Base-by-base conservation (phyloP, 53 echinoderm and acorn worm species). In the Echinometra lucunter region DNA sequence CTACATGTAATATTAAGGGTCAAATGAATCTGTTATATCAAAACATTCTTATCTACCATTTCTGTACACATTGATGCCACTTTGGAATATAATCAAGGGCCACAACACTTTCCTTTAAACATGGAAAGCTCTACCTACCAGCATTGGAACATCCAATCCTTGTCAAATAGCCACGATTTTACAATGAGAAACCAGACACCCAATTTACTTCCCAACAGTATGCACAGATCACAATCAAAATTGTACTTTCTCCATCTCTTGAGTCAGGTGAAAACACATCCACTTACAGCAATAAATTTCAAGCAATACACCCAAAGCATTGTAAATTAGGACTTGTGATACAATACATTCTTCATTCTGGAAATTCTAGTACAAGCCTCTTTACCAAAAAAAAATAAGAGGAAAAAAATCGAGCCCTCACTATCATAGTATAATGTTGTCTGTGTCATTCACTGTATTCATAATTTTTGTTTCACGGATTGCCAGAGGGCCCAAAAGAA, bases 241-340 rank as follows among this genome's bases (percentile, higher is more conserved):
- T 8, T 47, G 85, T 49, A 85, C 85, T 85, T 85, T 85, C 1
- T 30, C 12, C 16, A 9, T 49, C 78, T 70, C 37, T 78, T 21
- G 18, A 9, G 42, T 78, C 78, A 78, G 78, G 78, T 78, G 78
- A 78, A 78, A 78, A 78, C 28, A 19, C 13, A 78, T 40, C 28
- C 78, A 78, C 85, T 49, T 23, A 85, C 47, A 18, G 45, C 85
- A 85, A 27, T 47, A 85, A 85, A 85, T 47, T 85, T 49, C 49
- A 85, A n/a, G 49, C 85, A 85, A 85, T 49, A 47, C 49, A 28
- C 85, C 30, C 49, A 49, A 83, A 83, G 83, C 83, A 83, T 83
- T 25, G 49, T 83, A 40, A 83, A 83, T 83, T 13, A 83, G 9
- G n/a, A 83, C 45, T 11, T 83, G n/a, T 83, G 45, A 83, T 83